phyloP scores from a whole-genome alignment of 2,797 vertebrate genomes.

The Paguma larvata region DNA sequence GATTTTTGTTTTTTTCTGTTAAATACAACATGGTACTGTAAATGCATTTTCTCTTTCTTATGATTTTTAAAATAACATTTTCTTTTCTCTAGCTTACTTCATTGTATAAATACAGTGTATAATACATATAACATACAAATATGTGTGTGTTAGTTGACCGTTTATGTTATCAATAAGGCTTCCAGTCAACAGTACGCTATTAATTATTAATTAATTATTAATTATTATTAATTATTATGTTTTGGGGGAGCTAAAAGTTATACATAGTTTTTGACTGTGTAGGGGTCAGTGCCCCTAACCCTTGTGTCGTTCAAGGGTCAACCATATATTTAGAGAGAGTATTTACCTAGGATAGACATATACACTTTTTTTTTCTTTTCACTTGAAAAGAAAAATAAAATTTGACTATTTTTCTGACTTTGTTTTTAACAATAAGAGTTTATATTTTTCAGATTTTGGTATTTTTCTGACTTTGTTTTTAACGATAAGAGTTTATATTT shows the following conservation, averaged over 20 bases:
- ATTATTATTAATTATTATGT: too few relatives aligned
- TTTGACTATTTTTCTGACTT: background rate
- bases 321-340: background rate
- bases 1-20: background rate
- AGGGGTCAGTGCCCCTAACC: background rate
- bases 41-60: background rate
- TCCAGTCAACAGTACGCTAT: background rate
- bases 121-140: background rate
- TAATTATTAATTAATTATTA: too few relatives aligned
- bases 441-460: conserved; percentile 17
- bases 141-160: background rate
- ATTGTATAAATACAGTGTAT: background rate
- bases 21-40: background rate
- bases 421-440: background rate
- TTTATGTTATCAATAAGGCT: background rate
- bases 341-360: background rate
- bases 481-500: background rate
- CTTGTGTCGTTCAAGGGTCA: background rate
- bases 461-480: background rate
- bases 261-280: background rate
- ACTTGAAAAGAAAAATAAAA: conserved; percentile 24
- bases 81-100: background rate
- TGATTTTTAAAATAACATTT: background rate
- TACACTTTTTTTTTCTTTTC: background rate
- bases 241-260: background rate